A percentile compares a stretch with the other conserved stretches of the same genome.
Conservation (phyloP, 2,888 invertebrate species). For the Platypus cylindrus region DNA sequence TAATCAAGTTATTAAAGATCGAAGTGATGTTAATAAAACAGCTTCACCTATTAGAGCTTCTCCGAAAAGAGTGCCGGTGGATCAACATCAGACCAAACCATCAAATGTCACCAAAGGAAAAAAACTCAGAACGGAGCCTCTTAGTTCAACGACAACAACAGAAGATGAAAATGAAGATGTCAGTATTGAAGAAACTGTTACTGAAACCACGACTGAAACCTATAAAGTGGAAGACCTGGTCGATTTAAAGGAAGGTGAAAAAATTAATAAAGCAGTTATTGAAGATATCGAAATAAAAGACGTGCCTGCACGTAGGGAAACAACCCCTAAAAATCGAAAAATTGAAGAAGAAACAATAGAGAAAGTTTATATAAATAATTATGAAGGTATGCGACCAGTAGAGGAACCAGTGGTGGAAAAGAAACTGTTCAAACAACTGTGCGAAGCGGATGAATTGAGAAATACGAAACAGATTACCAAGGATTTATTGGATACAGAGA, state of each 20-base stretch:
- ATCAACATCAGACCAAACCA: conserved; percentile 9
- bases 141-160: conserved; percentile 14
- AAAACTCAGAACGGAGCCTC: conserved; percentile 10
- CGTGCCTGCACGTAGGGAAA: too few relatives aligned
- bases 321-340: conserved; percentile 6
- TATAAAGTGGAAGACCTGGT: neutral
- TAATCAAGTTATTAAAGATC: too few relatives aligned
- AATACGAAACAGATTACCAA: conserved; percentile 17
- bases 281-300: too few relatives aligned
- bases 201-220: conserved; percentile 3
- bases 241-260: conserved; percentile 10
- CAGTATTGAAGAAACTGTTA: conserved; percentile 2
- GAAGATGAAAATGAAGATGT: conserved; percentile 6
- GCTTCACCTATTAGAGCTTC: conserved; percentile 17
- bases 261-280: conserved; percentile 13
- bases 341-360: conserved; percentile 8
- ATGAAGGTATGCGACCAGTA: conserved; percentile 25
- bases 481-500: conserved; percentile 19
- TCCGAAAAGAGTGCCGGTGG: conserved; percentile 15
- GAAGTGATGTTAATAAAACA: conserved; percentile 11
- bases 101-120: conserved; percentile 9
- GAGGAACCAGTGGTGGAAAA: conserved; percentile 28
- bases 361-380: too few relatives aligned
- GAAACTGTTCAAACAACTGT: conserved; percentile 24
- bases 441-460: conserved; percentile 25